Evolutionary conservation across 2,113 vertebrate genomes (phyloP), one percentile per base, ranked within the genome.

Genomic region (Dunckerocampus dactyliophorus): DNA sequence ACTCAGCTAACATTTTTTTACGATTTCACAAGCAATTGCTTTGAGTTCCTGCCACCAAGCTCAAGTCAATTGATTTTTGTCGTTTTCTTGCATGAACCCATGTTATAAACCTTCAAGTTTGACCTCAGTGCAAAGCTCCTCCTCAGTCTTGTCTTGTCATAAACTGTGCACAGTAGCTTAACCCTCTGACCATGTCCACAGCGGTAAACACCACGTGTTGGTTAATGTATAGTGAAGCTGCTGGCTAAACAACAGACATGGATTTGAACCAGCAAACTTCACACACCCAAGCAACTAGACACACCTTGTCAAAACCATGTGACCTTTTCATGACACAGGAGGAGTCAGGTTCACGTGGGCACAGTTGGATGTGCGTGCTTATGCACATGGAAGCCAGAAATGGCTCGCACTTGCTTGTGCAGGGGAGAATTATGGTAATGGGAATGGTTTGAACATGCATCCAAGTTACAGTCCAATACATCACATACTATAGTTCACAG

Each of bases 1-100:
- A 61, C 14, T 63, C 43, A 63, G 69, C 39, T 13, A 14, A 45
- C 34, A 55, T 3, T 76, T 82, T 87, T 37, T 67, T 24, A 45
- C 39, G 15, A 63, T 56, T 8, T 46, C 10, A 34, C 15, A 20
- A 14, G 37, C 11, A 1, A 1, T 39, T 22, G n/a, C 11, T 5
- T 12, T 21, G 19, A 20, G 9, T 54, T 31, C 50, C 14, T 46
- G 39, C n/a, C 17, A 16, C 16, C 28, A 11, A 59, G 10, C 37
- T 31, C n/a, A n/a, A 15, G 42, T 46, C 19, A 4, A 24, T 20
- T n/a, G 2, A 47, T 5, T 11, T 8, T 13, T n/a, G 9, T 1
- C 8, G 24, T 55, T 14, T 4, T 21, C 24, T 28, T 5, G 24
- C 24, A 28, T 5, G 24, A 3, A 3, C 24, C 5, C 24, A 28